Evolutionary conservation across 2,113 vertebrate genomes (phyloP), one percentile per base, ranked within the genome.

Genomic region (Raja brachyura): DNA sequence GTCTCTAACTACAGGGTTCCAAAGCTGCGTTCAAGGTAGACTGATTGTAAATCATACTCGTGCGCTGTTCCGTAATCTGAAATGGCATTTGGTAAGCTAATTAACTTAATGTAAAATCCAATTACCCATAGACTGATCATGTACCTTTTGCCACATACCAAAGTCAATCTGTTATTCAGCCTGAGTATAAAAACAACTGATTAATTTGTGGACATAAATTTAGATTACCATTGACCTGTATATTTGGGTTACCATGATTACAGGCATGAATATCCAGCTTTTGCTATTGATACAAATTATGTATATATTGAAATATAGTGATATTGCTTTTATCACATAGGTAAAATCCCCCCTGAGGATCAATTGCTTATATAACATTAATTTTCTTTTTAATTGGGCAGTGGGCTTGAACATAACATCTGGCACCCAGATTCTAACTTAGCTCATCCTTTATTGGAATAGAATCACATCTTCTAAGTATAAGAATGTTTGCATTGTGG

Each of bases 91-190:
- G 66, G 33, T 92, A 74, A 92, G 68, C 20, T 54, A 73, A 54
- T 74, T 25, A 73, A 73, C 22, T 54, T 73, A 92, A 92, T 73
- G 90, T 28, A 54, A 92, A 92, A 74, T 74, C 68, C 90, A 54
- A 54, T 92, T 73, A 31, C 83, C 83, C 14, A 28, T 73, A 92
- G 61, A n/a, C 39, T 16, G 83, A 54, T 92, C 68, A 73, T 73
- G 18, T 73, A 48, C 31, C 39, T 70, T 39, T 73, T 13, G 88
- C 33, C 33, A 92, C 28, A 16, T 68, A 20, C 68, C 39, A 92
- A 73, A 5, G 39, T 68, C 10, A 73, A 25, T 54, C 66, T 70
- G 88, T 25, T 54, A 14, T 39, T 22, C 66, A 92, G 25, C 20
- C 25, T 73, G 68, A 73, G 0, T 66, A 59, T 63, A n/a, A 25